phyloP scores from a whole-genome alignment of 2,797 vertebrate species.

The Neomorphus geoffroyi region DNA sequence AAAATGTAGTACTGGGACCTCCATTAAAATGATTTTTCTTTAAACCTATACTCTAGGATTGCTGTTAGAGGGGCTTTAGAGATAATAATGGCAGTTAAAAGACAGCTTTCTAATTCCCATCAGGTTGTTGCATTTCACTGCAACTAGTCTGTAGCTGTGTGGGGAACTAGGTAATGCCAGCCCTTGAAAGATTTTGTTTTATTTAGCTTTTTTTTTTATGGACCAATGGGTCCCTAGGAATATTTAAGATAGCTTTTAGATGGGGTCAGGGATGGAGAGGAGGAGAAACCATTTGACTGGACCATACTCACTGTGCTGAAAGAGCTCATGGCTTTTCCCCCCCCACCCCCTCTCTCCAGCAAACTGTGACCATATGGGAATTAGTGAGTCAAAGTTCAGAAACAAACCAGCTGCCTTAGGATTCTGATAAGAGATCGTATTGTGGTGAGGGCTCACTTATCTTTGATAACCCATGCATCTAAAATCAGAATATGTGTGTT shows the following conservation, averaged over 20 bases:
- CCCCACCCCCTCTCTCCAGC: not conserved
- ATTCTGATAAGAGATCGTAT: conserved; percentile 73
- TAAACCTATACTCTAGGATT: conserved; percentile 54
- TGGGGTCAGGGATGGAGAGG: not conserved
- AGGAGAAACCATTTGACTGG: conserved; percentile 14
- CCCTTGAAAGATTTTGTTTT: conserved; percentile 40
- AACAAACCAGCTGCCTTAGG: conserved; percentile 67
- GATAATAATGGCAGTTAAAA: conserved; percentile 49
- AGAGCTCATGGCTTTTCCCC: conserved; percentile 16
- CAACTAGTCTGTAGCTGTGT: not conserved
- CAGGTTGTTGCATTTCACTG: conserved; percentile 53
- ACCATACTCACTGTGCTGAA: not conserved
- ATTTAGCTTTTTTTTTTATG: conserved; percentile 26
- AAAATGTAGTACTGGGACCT: conserved; percentile 54
- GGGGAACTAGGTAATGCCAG: conserved; percentile 27
- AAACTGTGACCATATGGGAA: conserved; percentile 70
- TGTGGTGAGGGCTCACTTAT: conserved; percentile 20
- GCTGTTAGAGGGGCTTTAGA: conserved; percentile 40
- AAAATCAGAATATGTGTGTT: conserved; percentile 54
- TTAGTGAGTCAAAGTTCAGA: conserved; percentile 66
- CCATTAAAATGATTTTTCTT: conserved; percentile 71
- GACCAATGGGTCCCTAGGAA: conserved; percentile 17
- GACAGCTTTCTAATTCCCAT: conserved; percentile 34
- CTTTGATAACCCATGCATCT: conserved; percentile 60
- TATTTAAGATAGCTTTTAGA: conserved; percentile 41